Base-by-base conservation (phyloP, 2,888 invertebrate genomes). In the Flexamia atlantica region DNA sequence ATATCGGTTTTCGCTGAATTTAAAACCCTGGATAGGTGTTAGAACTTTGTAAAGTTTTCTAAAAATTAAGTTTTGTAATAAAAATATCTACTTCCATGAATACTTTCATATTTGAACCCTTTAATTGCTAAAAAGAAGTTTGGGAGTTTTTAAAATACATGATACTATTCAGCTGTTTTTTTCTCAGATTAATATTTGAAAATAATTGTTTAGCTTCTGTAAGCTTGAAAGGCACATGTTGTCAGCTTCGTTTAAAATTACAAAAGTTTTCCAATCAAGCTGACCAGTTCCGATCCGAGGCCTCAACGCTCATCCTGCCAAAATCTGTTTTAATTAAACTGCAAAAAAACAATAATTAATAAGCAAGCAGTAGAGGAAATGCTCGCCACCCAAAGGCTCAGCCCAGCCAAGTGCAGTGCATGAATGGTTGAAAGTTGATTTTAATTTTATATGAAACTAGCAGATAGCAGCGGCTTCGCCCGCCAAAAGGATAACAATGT, bases 191-290 rank as follows among this genome's bases (percentile, higher is more conserved):
- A 46, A 46, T 46, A 46, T 46, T 46, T 17, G 46, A 46, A 46
- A 46, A 46, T 46, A 46, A 46, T 17, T 46, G 46, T 46, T 46
- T 46, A 46, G 46, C 12, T 36, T 9, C 9, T 17, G 46, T 23
- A 23, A 57, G 57, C 57, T 23, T 57, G 57, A 57, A 57, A 57
- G 57, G 57, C 23, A 57, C 23, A 57, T 1, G 57, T 23, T 7
- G 36, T 36, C 36, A 57, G 57, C 30, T 30, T 64, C 64, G 64
- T 64, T 64, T 64, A 30, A 64, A 64, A 64, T 64, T 64, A 30
- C 64, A 64, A 64, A 64, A 64, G 64, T 64, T 64, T 64, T 64
- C 64, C 64, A 64, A 64, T 64, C 64, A 64, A 64, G 53, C 30
- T 28, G 64, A 64, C 64, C 28, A 28, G 64, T 23, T 25, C 12